Base-by-base conservation (phyloP, 2,113 vertebrate species). In the Danio rerio region DNA sequence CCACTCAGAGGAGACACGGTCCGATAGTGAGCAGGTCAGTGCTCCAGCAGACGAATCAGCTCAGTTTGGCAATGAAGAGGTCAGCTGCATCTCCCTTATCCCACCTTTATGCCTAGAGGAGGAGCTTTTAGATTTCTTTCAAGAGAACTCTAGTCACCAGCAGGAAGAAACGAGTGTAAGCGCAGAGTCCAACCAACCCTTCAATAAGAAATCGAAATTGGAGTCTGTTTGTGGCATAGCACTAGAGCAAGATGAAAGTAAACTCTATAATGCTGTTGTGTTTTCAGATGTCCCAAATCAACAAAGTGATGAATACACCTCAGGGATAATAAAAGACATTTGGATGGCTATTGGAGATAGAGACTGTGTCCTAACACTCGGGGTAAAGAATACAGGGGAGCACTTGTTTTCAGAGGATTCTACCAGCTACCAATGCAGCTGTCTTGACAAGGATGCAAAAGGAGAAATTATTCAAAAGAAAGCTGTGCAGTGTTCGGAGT, bases 141-240 rank as follows among this genome's bases (percentile, higher is more conserved):
- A 96, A 90, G 96, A 96, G 74, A 94, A 96, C 89, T 89, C 93
- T 83, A 92, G 92, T 91, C 69, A 58, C 6, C 95, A 94, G 84
- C 93, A 94, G 87, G 94, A 95, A 86, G 92, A 92, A 87, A 92
- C 92, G 84, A 92, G 89, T 77, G 89, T 95, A 90, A 93, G 93
- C 90, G 92, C 95, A 83, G 92, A 95, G 66, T 92, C 96, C 81
- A 93, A 90, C 66, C 94, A 95, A 91, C 91, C 95, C 90, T 95
- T 96, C 87, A 94, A 95, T 89, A 97, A 95, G 92, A 97, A 96
- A 91, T 99, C 98, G 2, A 99, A 99, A 92, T 93, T 99, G 91
- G 98, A 99, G 93, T 99, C 98, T 78, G 90, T 99, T 90, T 99
- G 98, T 92, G 98, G 98, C 86, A 99, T 99, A 91, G 95, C 96